These are phyloP conservation scores for Zingel zingel DNA, from an alignment of 2,113 vertebrate genomes.

Conservation along the genomic window DNA sequence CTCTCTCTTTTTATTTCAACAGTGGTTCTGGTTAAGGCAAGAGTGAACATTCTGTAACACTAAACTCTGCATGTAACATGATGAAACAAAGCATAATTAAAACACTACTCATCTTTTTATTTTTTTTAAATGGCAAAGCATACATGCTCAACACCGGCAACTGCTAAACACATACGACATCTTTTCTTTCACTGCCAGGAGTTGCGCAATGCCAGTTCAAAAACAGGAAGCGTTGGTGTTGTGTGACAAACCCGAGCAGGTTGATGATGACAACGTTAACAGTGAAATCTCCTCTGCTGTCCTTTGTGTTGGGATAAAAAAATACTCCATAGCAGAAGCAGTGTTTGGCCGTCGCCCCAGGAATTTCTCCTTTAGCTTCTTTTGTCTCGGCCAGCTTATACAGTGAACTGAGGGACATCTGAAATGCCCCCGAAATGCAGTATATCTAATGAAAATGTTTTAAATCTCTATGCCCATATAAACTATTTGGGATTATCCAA, in stretches of 20 bases:
- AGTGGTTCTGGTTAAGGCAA: slow-evolving; percentile 31
- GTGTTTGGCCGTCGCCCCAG: slow-evolving; percentile 38
- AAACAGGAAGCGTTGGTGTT: slow-evolving; percentile 14
- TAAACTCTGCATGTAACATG: slow-evolving; percentile 54
- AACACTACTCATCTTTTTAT: slow-evolving; percentile 26
- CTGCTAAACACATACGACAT: background rate
- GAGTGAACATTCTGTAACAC: slow-evolving; percentile 25
- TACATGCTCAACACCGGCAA: background rate
- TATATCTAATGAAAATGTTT: slow-evolving; percentile 83
- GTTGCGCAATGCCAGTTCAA: slow-evolving; percentile 7
- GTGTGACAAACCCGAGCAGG: slow-evolving; percentile 6
- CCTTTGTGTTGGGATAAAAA: background rate
- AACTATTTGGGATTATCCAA: slow-evolving; percentile 87
- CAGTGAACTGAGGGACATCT: slow-evolving; percentile 62
- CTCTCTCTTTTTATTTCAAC: slow-evolving; percentile 50
- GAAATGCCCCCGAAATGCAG: slow-evolving; percentile 66
- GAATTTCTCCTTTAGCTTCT: slow-evolving; percentile 45
- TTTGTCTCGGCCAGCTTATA: slow-evolving; percentile 65
- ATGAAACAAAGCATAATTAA: slow-evolving; percentile 37
- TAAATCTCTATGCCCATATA: slow-evolving; percentile 81
- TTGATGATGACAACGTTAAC: slow-evolving; percentile 24
- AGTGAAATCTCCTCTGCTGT: slow-evolving; percentile 13
- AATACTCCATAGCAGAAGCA: slow-evolving; percentile 10
- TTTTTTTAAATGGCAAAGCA: slow-evolving; percentile 4
- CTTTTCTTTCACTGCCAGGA: background rate